Percentiles rank a stretch among this genome's conserved stretches.
Evolutionary conservation across 30 jellyfish, hydroid and myxozoan species (phyloP).

Genomic region (Pseudorhiza aurosa): DNA sequence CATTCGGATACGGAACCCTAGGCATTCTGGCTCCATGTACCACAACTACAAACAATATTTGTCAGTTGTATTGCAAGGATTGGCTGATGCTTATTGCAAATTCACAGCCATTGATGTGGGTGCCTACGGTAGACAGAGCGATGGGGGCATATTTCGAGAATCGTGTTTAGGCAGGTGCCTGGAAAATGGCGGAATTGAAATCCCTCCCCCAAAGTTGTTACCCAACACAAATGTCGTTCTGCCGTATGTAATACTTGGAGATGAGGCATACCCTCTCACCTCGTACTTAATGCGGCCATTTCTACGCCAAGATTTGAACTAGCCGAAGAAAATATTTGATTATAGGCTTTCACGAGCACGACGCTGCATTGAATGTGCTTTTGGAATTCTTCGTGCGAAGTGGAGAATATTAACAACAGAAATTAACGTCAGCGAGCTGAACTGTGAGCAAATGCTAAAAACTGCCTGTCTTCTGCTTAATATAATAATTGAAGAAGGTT

Average conservation of each 20-base stretch:
- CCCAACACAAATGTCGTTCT: conserved; percentile 1
- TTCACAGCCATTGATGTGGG: conserved; percentile 23
- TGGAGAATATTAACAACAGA: neutral
- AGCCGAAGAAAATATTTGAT: conserved; percentile 1
- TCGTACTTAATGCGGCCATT: conserved; percentile 17
- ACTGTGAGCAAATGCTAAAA: neutral
- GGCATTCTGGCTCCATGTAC: conserved; percentile 18
- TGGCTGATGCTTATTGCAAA: conserved; percentile 40
- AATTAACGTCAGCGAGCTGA: neutral
- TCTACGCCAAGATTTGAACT: neutral
- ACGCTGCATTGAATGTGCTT: conserved; percentile 22
- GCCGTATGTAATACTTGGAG: conserved; percentile 34
- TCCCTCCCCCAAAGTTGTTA: conserved; percentile 7
- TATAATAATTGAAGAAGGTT: conserved; percentile 21
- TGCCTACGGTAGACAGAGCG: conserved; percentile 38
- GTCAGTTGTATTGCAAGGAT: conserved; percentile 22
- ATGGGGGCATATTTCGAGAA: conserved; percentile 17
- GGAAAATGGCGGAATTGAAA: neutral
- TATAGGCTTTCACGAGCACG: conserved; percentile 35
- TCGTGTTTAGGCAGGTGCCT: conserved; percentile 11
- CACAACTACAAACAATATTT: conserved; percentile 19
- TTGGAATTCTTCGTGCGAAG: conserved; percentile 14
- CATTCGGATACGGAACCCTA: neutral
- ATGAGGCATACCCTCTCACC: conserved; percentile 28
- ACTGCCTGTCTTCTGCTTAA: conserved; percentile 19